Percentiles rank a stretch among this genome's conserved stretches.
phyloP scores from a whole-genome alignment of 2,797 vertebrate species.

The Onychomys arenicola region DNA sequence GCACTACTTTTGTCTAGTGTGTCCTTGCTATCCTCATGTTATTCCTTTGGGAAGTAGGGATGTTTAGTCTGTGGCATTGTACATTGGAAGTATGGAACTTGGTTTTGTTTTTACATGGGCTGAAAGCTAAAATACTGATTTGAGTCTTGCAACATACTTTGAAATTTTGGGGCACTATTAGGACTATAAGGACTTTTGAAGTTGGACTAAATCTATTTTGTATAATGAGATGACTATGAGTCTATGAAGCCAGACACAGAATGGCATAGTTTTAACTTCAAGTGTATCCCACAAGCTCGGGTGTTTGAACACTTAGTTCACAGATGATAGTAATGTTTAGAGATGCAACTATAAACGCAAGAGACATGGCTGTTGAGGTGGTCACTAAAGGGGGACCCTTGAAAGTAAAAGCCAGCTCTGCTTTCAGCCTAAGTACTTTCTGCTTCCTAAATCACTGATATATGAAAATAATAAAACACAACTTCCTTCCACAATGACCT shows the following conservation, averaged over 20 bases:
- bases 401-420: background rate
- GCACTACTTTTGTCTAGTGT: background rate
- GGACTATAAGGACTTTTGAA: background rate
- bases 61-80: background rate
- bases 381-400: background rate
- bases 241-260: background rate
- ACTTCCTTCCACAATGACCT: no score
- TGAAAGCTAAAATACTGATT: background rate
- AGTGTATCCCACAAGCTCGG: background rate
- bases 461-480: background rate
- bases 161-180: background rate
- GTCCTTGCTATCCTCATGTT: background rate
- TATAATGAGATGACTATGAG: background rate
- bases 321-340: background rate
- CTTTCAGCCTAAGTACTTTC: background rate
- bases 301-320: background rate
- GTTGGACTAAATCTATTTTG: background rate
- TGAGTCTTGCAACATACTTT: background rate
- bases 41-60: background rate
- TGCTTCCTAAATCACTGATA: background rate
- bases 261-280: background rate
- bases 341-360: background rate
- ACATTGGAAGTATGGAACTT: background rate
- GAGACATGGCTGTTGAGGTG: background rate
- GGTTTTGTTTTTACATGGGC: background rate